Evolutionary conservation across 1,140 invertebrate genomes (phyloP).

Genomic region (Drosophila ananassae): DNA sequence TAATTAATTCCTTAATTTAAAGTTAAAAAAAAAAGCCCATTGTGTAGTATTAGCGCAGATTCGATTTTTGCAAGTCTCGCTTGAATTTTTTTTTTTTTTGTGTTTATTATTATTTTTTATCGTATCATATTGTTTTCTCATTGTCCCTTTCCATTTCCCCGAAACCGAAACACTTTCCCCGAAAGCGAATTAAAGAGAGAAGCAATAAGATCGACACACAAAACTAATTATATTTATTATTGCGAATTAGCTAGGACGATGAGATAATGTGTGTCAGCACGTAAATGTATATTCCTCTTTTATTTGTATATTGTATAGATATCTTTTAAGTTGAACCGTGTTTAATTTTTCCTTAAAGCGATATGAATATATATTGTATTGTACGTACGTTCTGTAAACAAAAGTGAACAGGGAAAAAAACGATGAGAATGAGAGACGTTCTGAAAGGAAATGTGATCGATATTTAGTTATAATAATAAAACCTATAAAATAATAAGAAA

Average conservation of each 20-base stretch:
- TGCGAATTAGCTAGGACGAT: conserved; percentile 42
- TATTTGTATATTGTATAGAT: conserved; percentile 50
- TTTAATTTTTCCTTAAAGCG: conserved; percentile 12
- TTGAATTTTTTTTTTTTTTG: conserved; percentile 57
- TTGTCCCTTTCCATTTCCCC: conserved; percentile 26
- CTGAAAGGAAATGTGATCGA: conserved; percentile 82
- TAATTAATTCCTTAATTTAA: conserved; percentile 57
- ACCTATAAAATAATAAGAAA: conserved; percentile 62
- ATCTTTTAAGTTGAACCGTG: conserved; percentile 24
- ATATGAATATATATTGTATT: conserved; percentile 12
- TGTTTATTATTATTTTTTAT: conserved; percentile 40
- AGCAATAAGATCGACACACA: conserved; percentile 37
- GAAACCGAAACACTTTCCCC: conserved; percentile 1
- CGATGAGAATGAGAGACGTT: conserved; percentile 66
- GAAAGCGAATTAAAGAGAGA: conserved; percentile 16
- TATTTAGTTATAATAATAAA: conserved; percentile 74
- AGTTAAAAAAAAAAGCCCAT: conserved; percentile 44
- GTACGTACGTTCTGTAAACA: conserved; percentile 53
- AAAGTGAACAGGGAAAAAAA: conserved; percentile 68
- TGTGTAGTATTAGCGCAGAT: conserved; percentile 70
- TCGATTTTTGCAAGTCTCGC: conserved; percentile 75
- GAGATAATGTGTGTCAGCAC: conserved; percentile 12
- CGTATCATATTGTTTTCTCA: conserved; percentile 9
- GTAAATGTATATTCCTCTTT: conserved; percentile 25
- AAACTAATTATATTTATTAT: conserved; percentile 34